phyloP scores from a whole-genome alignment of 2,888 invertebrate species.

The Scrobipalpa costella region DNA sequence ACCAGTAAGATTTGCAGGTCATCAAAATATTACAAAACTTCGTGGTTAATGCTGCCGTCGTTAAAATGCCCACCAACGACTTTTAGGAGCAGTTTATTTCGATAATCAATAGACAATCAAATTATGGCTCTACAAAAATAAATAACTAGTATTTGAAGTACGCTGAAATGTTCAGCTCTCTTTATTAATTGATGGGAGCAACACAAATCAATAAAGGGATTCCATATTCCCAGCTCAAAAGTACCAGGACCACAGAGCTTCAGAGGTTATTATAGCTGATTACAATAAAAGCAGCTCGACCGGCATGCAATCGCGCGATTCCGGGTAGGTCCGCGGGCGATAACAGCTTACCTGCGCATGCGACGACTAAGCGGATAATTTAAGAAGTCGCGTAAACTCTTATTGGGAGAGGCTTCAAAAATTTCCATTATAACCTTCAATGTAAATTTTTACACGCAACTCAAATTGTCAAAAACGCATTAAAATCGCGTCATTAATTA shows the following conservation, averaged over 20 bases:
- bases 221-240: not conserved
- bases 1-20: too few relatives aligned
- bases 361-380: slow-evolving; percentile 41
- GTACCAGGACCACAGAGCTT: not conserved
- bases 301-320: slow-evolving; percentile 40
- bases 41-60: too few relatives aligned
- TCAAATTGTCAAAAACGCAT: too few relatives aligned
- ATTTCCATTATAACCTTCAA: not conserved
- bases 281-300: slow-evolving; percentile 20
- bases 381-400: slow-evolving; percentile 34
- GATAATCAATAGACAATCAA: too few relatives aligned
- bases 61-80: too few relatives aligned
- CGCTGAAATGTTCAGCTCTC: too few relatives aligned
- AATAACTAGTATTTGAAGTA: too few relatives aligned
- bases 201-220: not conserved
- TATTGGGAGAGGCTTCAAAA: not conserved
- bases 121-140: too few relatives aligned
- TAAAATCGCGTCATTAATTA: too few relatives aligned
- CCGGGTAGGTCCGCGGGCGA: slow-evolving; percentile 56
- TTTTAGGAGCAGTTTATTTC: too few relatives aligned
- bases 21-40: too few relatives aligned
- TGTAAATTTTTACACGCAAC: too few relatives aligned
- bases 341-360: slow-evolving; percentile 51
- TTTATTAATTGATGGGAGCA: not conserved
- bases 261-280: slow-evolving; percentile 5